These are phyloP conservation scores for Andrena flavipes DNA, from an alignment of 2,888 invertebrate genomes.

Conservation along the genomic window DNA sequence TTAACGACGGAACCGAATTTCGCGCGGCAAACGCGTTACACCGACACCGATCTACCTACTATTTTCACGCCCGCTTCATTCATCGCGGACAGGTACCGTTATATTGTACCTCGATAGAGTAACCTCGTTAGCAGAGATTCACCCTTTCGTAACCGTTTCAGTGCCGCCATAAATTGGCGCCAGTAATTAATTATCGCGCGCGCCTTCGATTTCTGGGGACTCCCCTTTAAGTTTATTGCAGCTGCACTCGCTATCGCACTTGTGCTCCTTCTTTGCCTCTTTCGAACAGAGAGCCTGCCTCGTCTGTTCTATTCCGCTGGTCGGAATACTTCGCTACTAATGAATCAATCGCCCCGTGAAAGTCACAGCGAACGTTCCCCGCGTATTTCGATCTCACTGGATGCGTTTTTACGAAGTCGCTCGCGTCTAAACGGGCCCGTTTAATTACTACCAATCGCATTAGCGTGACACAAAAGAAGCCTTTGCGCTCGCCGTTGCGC, in stretches of 20 bases:
- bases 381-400: conserved; percentile 27
- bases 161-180: conserved; percentile 12
- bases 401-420: conserved; percentile 25
- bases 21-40: neutral
- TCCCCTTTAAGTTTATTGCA: neutral
- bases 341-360: conserved; percentile 46
- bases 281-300: conserved; percentile 12
- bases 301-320: conserved; percentile 2
- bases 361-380: conserved; percentile 35
- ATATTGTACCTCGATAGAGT: neutral
- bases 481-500: conserved; percentile 10
- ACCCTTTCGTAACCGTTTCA: neutral
- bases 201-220: conserved; percentile 16
- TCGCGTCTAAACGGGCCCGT: conserved; percentile 37
- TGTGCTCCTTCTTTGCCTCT: conserved; percentile 3
- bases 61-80: too few species aligned
- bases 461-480: conserved; percentile 28
- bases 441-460: conserved; percentile 56
- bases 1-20: neutral
- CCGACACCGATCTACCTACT: neutral
- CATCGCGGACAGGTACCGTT: too few species aligned
- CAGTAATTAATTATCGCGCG: conserved; percentile 19
- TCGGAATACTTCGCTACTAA: neutral
- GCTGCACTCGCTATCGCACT: conserved; percentile 1
- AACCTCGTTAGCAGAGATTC: neutral